These are phyloP conservation scores for Cotesia typhae DNA, from an alignment of 1,140 invertebrate species.

Conservation along the genomic window DNA sequence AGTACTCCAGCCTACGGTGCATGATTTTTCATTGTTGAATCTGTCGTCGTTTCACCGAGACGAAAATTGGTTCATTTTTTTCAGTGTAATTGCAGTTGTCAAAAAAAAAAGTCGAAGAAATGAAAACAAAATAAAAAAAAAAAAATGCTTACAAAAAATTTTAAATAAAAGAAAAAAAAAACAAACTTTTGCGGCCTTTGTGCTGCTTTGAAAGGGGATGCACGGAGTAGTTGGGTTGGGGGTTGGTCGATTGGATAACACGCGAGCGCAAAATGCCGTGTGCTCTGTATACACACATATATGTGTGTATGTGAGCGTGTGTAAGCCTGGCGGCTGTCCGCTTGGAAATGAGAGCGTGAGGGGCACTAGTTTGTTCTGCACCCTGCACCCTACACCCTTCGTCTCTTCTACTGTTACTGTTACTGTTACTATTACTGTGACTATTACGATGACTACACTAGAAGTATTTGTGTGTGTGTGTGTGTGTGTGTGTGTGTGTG, in stretches of 20 bases:
- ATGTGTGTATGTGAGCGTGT: slow-evolving; percentile 1
- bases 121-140: no score
- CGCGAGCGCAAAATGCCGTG: slow-evolving; percentile 12
- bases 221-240: slow-evolving; percentile 2
- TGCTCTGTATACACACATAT: neutral
- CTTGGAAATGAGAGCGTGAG: slow-evolving; percentile 33
- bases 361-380: neutral
- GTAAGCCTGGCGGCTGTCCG: slow-evolving; percentile 22
- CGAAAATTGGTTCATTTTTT: no score
- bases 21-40: no score
- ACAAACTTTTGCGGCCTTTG: slow-evolving; percentile 8
- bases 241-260: slow-evolving; percentile 18
- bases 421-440: no score
- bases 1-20: no score
- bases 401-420: no score
- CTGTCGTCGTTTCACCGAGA: no score
- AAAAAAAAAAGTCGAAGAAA: no score
- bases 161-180: slow-evolving; percentile 1
- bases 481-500: neutral
- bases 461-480: no score
- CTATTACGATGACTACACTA: no score
- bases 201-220: slow-evolving; percentile 19
- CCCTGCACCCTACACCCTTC: neutral
- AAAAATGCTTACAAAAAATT: no score
- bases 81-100: no score